A percentile compares a stretch with the other conserved stretches of the same genome.
Conservation (phyloP, 2,888 invertebrate species). For the Brachyptera risi region DNA sequence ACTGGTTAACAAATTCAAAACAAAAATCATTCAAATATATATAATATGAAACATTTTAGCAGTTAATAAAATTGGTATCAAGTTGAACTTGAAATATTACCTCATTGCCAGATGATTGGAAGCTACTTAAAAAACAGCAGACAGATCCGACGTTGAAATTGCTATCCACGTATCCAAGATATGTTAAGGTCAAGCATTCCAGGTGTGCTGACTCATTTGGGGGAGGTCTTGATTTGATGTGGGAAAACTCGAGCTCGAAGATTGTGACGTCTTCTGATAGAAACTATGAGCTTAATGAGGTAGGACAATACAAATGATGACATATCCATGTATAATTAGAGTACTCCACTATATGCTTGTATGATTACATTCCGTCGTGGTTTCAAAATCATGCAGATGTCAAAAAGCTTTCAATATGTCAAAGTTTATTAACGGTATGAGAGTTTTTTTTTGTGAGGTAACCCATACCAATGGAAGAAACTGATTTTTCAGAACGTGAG, state of each 20-base stretch:
- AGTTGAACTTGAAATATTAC: too few species aligned
- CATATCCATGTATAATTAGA: constrained; percentile 3
- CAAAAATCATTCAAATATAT: too few species aligned
- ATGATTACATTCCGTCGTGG: neutral
- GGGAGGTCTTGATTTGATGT: constrained; percentile 10
- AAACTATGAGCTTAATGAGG: neutral
- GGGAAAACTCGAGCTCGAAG: constrained; percentile 9
- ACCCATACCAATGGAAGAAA: neutral
- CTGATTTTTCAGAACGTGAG: neutral
- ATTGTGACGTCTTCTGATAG: too few species aligned
- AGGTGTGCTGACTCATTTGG: constrained; percentile 20
- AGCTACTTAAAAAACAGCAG: too few species aligned
- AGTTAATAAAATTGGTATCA: too few species aligned
- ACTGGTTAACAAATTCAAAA: too few species aligned
- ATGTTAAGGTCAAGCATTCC: too few species aligned
- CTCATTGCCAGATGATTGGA: too few species aligned
- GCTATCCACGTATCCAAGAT: too few species aligned
- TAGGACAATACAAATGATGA: constrained; percentile 12
- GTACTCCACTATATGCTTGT: neutral
- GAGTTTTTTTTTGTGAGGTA: neutral
- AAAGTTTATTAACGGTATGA: neutral
- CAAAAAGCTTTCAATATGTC: constrained; percentile 26
- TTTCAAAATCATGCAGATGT: constrained; percentile 8
- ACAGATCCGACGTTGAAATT: too few species aligned
- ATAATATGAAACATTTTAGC: too few species aligned